Base-by-base conservation (phyloP, 2,113 vertebrate genomes). In the Cyrtonyx montezumae region DNA sequence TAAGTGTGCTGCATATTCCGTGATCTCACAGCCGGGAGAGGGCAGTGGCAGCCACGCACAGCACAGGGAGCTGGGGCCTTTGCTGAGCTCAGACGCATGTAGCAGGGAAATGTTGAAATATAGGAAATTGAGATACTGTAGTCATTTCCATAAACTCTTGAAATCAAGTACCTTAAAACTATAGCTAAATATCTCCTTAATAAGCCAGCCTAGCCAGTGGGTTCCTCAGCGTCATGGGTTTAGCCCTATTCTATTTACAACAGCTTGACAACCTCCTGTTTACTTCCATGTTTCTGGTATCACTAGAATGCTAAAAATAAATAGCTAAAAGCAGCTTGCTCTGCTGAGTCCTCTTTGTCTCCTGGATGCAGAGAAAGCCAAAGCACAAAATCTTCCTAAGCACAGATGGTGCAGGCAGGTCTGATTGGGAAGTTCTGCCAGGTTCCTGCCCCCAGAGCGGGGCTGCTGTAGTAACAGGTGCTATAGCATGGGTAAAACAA, bases 241-340 rank as follows among this genome's bases (percentile, higher is more conserved):
- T 96, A 96, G 96, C 95, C 92, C 96, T 95, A 68, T 89, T 95
- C 97, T 97, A 93, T 95, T 97, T 97, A 95, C 97, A 96, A 96
- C 95, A 95, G 91, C 97, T 89, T 98, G 97, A 97, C 95, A 96
- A 97, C 96, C 96, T 97, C 95, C 95, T 98, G 96, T 98, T 98
- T 97, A 97, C 95, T 94, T 97, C 92, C 95, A 96, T 97, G 97
- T 97, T 98, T 97, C 96, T 97, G 95, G 92, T 97, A 96, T 97
- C 96, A 84, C 93, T 96, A 78, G 93, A 78, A 58, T 65, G 96
- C 97, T 98, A 98, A 98, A 98, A 98, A 98, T 98, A 97, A 97
- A 97, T 77, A 70, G 97, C 97, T 97, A 97, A 98, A 97, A 97
- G 96, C 25, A 8, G 95, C 84, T 93, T 89, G 83, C 96, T 94